Percentiles rank a stretch among this genome's conserved stretches.
Conservation (phyloP, 2,797 vertebrate genomes). For the Anabas testudineus region DNA sequence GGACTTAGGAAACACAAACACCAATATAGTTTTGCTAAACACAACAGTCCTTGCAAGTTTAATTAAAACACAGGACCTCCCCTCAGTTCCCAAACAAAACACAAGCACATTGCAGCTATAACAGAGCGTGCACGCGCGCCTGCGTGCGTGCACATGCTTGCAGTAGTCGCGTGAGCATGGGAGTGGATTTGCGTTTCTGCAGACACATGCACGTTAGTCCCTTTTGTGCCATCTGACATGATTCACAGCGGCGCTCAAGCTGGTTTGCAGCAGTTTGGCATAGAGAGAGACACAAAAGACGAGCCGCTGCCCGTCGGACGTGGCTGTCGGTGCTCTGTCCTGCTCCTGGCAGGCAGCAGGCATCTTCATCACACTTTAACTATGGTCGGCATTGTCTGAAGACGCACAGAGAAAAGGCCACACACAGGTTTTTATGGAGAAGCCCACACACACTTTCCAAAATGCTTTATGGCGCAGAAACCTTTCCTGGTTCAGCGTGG, state of each 20-base stretch:
- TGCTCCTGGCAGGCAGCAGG: constrained; percentile 57
- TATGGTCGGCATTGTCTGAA: constrained; percentile 60
- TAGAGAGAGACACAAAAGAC: constrained; percentile 56
- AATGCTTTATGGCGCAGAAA: constrained; percentile 50
- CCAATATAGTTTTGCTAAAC: constrained; percentile 67
- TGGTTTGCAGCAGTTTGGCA: constrained; percentile 38
- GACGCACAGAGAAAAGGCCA: constrained; percentile 64
- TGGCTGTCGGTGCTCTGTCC: constrained; percentile 38
- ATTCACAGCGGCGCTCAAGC: constrained; percentile 64
- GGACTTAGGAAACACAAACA: constrained; percentile 79
- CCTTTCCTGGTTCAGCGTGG: constrained; percentile 31
- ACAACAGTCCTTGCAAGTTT: constrained; percentile 72
- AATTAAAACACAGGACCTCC: constrained; percentile 66
- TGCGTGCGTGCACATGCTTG: not conserved
- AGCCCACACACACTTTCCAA: constrained; percentile 57
- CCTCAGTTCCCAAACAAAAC: constrained; percentile 9
- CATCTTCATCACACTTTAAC: constrained; percentile 73
- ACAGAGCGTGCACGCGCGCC: too few relatives aligned
- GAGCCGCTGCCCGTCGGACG: constrained; percentile 48
- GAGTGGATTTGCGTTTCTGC: constrained; percentile 10
- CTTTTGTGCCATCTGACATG: constrained; percentile 36
- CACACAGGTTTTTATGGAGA: constrained; percentile 71
- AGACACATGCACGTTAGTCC: constrained; percentile 8
- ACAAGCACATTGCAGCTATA: not conserved
- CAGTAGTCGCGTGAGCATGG: constrained; percentile 6